phyloP scores from a whole-genome alignment of 1,140 invertebrate species.

The Ridgeia piscesae region DNA sequence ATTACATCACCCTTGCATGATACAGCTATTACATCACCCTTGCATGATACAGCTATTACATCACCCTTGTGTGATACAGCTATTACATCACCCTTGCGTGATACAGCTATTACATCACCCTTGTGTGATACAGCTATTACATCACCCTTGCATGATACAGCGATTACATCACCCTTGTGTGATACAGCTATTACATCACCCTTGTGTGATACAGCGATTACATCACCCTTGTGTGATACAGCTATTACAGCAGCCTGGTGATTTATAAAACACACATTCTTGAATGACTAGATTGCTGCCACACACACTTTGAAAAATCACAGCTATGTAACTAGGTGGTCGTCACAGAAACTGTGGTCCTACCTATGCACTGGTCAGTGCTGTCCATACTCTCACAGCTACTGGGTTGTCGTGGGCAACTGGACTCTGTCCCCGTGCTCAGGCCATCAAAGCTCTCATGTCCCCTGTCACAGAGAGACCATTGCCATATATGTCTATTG shows the following conservation, averaged over 20 bases:
- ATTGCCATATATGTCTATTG: too few species aligned
- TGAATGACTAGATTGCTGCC: neutral
- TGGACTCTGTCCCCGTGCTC: neutral
- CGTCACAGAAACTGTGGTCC: neutral
- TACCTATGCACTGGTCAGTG: neutral
- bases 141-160: too few species aligned
- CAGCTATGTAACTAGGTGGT: neutral
- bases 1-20: too few species aligned
- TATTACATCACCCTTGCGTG: too few species aligned
- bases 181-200: too few species aligned
- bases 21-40: too few species aligned
- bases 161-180: too few species aligned
- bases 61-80: too few species aligned
- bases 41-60: too few species aligned
- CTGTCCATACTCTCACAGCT: neutral
- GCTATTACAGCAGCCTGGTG: neutral
- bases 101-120: too few species aligned
- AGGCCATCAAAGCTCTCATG: neutral
- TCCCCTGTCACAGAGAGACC: neutral
- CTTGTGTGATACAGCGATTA: too few species aligned
- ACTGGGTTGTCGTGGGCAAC: slow-evolving; percentile 30
- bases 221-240: neutral
- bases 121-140: too few species aligned
- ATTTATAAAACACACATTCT: neutral
- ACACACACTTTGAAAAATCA: neutral